These are phyloP conservation scores for Poecilia wingei DNA, from an alignment of 2,797 vertebrate species.

Conservation along the genomic window DNA sequence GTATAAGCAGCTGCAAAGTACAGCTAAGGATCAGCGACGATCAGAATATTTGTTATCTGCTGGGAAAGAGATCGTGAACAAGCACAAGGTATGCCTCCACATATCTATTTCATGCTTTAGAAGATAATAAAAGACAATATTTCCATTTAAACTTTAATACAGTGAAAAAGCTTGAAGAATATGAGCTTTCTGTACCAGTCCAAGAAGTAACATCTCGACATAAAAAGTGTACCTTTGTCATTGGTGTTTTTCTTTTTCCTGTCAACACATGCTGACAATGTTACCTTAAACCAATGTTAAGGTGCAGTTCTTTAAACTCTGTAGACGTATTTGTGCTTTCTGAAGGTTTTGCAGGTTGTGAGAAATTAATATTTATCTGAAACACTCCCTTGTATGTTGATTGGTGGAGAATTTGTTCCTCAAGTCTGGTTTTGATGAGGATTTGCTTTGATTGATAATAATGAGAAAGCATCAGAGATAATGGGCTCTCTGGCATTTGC, in stretches of 20 bases:
- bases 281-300: not conserved
- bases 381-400: not conserved
- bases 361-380: not conserved
- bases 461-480: slow-evolving; percentile 19
- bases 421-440: slow-evolving; percentile 10
- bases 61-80: not conserved
- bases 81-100: not conserved
- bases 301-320: not conserved
- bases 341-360: not conserved
- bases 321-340: not conserved
- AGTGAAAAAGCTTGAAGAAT: not conserved
- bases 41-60: not conserved
- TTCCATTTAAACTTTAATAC: not conserved
- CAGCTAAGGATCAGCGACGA: not conserved
- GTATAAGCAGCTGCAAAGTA: not conserved
- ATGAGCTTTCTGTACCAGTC: not conserved
- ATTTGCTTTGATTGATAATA: slow-evolving; percentile 27
- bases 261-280: not conserved
- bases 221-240: not conserved
- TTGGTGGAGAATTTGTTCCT: not conserved
- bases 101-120: not conserved
- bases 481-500: slow-evolving; percentile 40
- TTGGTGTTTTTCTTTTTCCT: not conserved
- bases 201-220: not conserved
- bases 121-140: not conserved